A percentile compares a stretch with the other conserved stretches of the same genome.
phyloP scores from a whole-genome alignment of 1,140 invertebrate species.

The Meloidogyne floridensis region DNA sequence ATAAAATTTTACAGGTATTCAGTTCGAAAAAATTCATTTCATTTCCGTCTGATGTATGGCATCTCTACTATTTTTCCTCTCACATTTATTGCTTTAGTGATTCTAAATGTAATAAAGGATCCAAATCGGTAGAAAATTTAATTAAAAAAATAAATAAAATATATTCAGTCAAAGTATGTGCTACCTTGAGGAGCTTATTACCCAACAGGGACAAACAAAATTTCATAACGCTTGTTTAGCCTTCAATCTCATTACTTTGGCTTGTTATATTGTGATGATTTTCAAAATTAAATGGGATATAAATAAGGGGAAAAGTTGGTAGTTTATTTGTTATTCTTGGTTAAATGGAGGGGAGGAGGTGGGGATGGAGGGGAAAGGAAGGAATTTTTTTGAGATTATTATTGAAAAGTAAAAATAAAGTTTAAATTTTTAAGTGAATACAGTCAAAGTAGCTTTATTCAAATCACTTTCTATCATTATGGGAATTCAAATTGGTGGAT shows the following conservation, averaged over 20 bases:
- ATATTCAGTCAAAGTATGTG: background rate
- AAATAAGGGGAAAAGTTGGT: background rate
- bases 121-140: background rate
- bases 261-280: background rate
- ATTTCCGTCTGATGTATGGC: background rate
- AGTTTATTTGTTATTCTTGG: too few relatives aligned
- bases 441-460: background rate
- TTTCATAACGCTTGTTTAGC: background rate
- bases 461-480: background rate
- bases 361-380: too few relatives aligned
- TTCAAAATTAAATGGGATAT: background rate
- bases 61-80: background rate
- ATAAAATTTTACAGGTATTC: background rate
- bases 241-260: background rate
- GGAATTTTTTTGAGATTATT: background rate
- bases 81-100: background rate
- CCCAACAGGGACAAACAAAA: background rate
- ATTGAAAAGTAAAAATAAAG: background rate
- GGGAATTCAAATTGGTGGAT: constrained; percentile 3
- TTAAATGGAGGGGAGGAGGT: too few relatives aligned
- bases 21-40: background rate
- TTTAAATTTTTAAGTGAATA: background rate
- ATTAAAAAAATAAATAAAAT: background rate
- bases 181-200: background rate
- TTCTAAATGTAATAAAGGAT: background rate